A percentile compares a stretch with the other conserved stretches of the same genome.
Conservation (phyloP, 2,797 vertebrate species). For the Pygocentrus nattereri region DNA sequence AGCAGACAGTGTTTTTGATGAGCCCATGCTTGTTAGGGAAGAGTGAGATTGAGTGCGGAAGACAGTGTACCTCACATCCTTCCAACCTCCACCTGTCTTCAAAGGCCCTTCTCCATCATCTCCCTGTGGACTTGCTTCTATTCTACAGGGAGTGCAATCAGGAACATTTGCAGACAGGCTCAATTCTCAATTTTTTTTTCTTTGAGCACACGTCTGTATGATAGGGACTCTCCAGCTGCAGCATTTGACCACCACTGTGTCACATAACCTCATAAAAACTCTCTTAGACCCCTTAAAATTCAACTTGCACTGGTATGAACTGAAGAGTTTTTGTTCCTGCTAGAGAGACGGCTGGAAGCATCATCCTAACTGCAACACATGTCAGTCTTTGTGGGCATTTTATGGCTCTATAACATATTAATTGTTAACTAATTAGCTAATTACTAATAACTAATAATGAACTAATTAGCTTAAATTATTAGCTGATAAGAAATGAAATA, state of each 20-base stretch:
- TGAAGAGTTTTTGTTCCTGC: too few relatives aligned
- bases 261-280: not conserved
- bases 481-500: too few relatives aligned
- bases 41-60: constrained; percentile 23
- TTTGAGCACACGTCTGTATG: not conserved
- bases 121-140: not conserved
- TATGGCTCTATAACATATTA: too few relatives aligned
- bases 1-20: not conserved
- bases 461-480: too few relatives aligned
- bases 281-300: not conserved
- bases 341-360: too few relatives aligned
- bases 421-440: too few relatives aligned
- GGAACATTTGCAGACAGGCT: not conserved
- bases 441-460: too few relatives aligned
- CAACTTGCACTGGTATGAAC: too few relatives aligned
- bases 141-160: not conserved
- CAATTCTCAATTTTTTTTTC: not conserved
- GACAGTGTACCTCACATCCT: not conserved
- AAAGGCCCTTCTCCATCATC: constrained; percentile 30
- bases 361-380: too few relatives aligned
- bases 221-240: not conserved
- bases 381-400: too few relatives aligned
- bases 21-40: constrained; percentile 40
- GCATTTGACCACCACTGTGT: not conserved
- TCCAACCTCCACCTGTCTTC: constrained; percentile 17